A percentile compares a stretch with the other conserved stretches of the same genome.
Evolutionary conservation across 2,888 invertebrate genomes (phyloP).

Genomic region (Tanytarsus gracilentus): DNA sequence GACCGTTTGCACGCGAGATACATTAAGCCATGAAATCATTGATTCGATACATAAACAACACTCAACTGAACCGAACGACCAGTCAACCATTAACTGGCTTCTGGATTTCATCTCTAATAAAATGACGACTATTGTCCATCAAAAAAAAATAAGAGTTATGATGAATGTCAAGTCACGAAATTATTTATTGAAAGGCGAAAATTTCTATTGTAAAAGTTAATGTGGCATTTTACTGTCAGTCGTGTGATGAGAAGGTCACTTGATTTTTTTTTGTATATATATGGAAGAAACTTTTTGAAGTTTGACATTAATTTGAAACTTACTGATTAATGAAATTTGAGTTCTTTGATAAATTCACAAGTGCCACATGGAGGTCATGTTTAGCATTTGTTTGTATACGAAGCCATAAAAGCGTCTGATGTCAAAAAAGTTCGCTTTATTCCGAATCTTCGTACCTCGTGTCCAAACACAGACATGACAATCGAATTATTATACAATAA

Average conservation of each 20-base stretch:
- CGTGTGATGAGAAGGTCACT: no score
- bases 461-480: slow-evolving; percentile 6
- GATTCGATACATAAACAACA: slow-evolving; percentile 7
- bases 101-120: neutral
- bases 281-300: no score
- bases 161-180: slow-evolving; percentile 12
- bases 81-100: neutral
- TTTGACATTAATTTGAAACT: neutral
- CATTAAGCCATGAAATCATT: slow-evolving; percentile 11
- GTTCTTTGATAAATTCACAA: neutral
- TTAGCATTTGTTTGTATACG: no score
- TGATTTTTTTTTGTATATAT: no score
- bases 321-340: neutral
- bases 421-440: no score
- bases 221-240: no score
- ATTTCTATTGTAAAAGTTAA: no score
- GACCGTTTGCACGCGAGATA: slow-evolving; percentile 22
- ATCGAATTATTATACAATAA: neutral
- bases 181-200: no score
- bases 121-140: neutral
- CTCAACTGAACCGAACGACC: neutral
- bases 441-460: no score
- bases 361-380: no score
- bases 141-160: neutral
- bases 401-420: no score